These are phyloP conservation scores for Neogobius melanostomus DNA, from an alignment of 2,113 vertebrate genomes.

Conservation along the genomic window DNA sequence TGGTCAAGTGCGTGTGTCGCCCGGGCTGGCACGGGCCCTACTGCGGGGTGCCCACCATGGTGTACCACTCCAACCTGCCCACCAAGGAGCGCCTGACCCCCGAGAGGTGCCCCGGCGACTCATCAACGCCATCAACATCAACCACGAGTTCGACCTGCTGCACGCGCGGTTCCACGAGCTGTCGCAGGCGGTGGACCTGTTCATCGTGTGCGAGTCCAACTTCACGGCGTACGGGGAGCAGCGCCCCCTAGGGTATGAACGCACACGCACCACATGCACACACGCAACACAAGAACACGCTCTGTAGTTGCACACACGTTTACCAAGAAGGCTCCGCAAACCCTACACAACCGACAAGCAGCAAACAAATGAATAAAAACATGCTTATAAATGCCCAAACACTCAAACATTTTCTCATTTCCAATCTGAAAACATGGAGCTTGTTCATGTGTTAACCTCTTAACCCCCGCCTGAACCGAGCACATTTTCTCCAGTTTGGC, in stretches of 20 bases:
- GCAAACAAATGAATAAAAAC: too few species aligned
- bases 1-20: constrained; percentile 93
- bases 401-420: too few species aligned
- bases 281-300: not conserved
- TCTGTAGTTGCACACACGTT: too few species aligned
- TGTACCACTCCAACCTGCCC: constrained; percentile 96
- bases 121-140: constrained; percentile 96
- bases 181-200: constrained; percentile 88
- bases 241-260: constrained; percentile 80
- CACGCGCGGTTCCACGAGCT: constrained; percentile 93
- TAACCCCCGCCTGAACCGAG: too few species aligned
- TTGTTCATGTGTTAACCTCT: too few species aligned
- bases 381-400: too few species aligned
- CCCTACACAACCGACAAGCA: too few species aligned
- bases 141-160: constrained; percentile 97
- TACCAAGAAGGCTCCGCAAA: too few species aligned
- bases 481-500: too few species aligned
- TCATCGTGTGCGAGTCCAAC: constrained; percentile 95
- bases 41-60: constrained; percentile 96
- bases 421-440: too few species aligned
- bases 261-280: not conserved
- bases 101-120: constrained; percentile 85
- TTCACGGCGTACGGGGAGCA: constrained; percentile 95
- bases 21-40: constrained; percentile 96
- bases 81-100: constrained; percentile 93